Base-by-base conservation (phyloP, 2,113 vertebrate species). In the Tamias sibiricus region DNA sequence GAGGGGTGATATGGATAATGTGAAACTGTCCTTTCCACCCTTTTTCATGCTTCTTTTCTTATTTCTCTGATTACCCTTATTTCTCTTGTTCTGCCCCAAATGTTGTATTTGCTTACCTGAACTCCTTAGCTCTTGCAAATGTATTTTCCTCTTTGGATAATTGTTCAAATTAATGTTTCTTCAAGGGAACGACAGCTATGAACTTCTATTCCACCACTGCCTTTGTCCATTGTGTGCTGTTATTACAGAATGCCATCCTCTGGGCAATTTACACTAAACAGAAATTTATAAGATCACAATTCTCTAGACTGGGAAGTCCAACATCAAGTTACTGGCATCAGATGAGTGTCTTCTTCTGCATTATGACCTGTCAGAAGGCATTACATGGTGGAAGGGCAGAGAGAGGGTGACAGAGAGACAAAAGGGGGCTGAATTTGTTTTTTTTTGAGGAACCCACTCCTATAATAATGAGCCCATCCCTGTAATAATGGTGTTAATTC, bases 351-450 rank as follows among this genome's bases (percentile, higher is more conserved):
- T 80, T 44, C 47, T 82, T 54, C 6, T 82, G 22, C 37, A 40
- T 68, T 42, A 47, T 66, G 44, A 44, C 0, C 20, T 32, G 17
- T 6, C 5, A 42, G 44, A 64, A n/a, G 42, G 5, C 26, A 82
- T 22, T 3, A 16, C 13, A 19, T 9, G 24, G 14, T n/a, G 4
- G 28, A 30, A 68, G 26, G 37, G 4, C 28, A 77, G 30, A 81
- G 14, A 19, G 24, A 77, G 8, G 4, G 17, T 14, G 30, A 66
- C n/a, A n/a, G n/a, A n/a, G n/a, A n/a, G n/a, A n/a, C n/a, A 0
- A 37, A 87, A 44, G 8, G 12, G 28, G 2, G 19, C 0, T 10
- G 7, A 20, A 8, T 3, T 62, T 49, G 3, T 42, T 4, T 11
- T 68, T 57, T 57, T 2, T 0, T 47, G n/a, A n/a, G n/a, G 40